Percentiles rank a stretch among this genome's conserved stretches.
Evolutionary conservation across 2,113 vertebrate genomes (phyloP).

Genomic region (Dicaeum eximium): DNA sequence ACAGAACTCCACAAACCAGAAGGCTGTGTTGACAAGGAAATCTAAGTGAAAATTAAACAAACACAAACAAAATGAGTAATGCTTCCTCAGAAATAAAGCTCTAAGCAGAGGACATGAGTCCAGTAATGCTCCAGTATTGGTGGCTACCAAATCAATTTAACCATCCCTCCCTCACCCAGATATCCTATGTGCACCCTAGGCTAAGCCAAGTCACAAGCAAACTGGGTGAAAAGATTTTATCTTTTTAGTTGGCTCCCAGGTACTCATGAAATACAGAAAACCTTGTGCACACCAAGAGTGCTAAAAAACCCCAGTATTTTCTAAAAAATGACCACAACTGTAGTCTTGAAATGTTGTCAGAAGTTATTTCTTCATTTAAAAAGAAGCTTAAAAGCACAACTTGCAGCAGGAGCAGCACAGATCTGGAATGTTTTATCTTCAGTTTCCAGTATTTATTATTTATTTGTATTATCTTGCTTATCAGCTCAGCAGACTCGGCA

Average conservation of each 20-base stretch:
- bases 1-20: neutral
- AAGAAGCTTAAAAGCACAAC: neutral
- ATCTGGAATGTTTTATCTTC: neutral
- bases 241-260: neutral
- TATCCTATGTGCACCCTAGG: neutral
- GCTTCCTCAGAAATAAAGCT: neutral
- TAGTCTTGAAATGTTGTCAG: fast-evolving
- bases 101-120: neutral
- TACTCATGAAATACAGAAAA: neutral
- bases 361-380: neutral
- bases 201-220: neutral
- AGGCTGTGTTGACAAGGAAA: neutral
- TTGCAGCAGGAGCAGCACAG: neutral
- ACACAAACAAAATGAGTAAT: neutral
- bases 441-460: conserved; percentile 3
- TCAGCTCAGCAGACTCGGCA: neutral
- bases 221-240: neutral
- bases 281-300: neutral
- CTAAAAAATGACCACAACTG: neutral
- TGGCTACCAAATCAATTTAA: neutral
- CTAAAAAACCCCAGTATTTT: neutral
- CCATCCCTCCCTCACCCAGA: neutral
- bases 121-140: neutral
- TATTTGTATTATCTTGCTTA: conserved; percentile 30
- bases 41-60: neutral